Base-by-base conservation (phyloP, 2,888 invertebrate species). In the Xestia ashworthii region DNA sequence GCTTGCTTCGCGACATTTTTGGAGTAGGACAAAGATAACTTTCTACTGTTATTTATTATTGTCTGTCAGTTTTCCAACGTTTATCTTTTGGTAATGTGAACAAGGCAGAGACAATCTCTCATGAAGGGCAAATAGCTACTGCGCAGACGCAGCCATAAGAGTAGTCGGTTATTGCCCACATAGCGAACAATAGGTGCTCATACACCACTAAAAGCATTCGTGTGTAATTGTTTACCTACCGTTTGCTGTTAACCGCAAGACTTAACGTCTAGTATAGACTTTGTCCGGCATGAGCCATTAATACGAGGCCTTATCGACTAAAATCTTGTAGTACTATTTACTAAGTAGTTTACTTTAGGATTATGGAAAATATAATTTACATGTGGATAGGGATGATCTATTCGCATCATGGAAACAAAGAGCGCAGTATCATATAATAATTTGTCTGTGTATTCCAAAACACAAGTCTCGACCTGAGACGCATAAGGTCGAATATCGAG, bases 401-500 rank as follows among this genome's bases (percentile, higher is more conserved):
- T 71, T 73, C 58, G 58, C 67, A 60, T 80, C 67, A 67, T 76
- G 58, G 74, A 65, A 78, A 70, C 77, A 83, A 65, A 81, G 67
- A 87, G 62, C 68, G 64, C 71, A 74, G 69, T 67, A 79, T 76
- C 74, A 76, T 90, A 91, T 88, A 90, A 92, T 93, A 92, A 93
- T 93, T 93, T 91, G 91, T 91, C 84, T 80, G 90, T 91, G 90
- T 94, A 94, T 94, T 94, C 92, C 88, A 92, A 95, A 95, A 94
- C 93, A 93, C 92, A 93, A 94, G n/a, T n/a, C n/a, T n/a, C n/a
- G n/a, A n/a, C n/a, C n/a, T n/a, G n/a, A n/a, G n/a, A n/a, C n/a
- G n/a, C n/a, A n/a, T n/a, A n/a, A n/a, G n/a, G n/a, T n/a, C n/a
- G n/a, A n/a, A n/a, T n/a, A n/a, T n/a, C n/a, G n/a, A n/a, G n/a